phyloP scores from a whole-genome alignment of 2,797 vertebrate species.

The Pogoniulus pusillus region DNA sequence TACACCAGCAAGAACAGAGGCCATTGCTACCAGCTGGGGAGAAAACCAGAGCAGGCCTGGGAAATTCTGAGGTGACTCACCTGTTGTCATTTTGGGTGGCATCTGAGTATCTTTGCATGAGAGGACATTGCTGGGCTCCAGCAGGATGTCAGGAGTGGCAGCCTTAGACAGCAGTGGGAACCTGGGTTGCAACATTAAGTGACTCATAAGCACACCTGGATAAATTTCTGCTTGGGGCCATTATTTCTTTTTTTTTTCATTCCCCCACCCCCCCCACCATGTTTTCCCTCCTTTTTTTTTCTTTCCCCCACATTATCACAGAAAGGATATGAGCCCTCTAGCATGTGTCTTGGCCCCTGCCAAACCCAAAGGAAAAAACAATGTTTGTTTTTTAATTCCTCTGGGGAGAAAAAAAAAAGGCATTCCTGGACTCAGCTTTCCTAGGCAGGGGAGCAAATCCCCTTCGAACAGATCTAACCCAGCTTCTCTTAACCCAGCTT shows the following conservation, averaged over 20 bases:
- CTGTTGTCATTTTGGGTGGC: background rate
- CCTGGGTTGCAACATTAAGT: background rate
- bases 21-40: accelerated
- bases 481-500: background rate
- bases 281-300: background rate
- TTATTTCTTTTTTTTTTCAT: background rate
- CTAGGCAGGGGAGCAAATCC: background rate
- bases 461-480: background rate
- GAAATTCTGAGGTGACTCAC: background rate
- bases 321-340: background rate
- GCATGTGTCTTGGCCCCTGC: background rate
- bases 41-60: background rate
- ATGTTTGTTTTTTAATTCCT: accelerated
- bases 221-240: background rate
- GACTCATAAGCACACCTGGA: background rate
- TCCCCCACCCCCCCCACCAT: background rate
- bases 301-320: background rate
- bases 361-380: background rate
- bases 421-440: background rate
- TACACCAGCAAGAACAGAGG: accelerated
- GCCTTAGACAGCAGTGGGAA: background rate
- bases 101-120: background rate
- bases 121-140: background rate
- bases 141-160: background rate
- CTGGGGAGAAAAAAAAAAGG: background rate